Evolutionary conservation across 2,113 vertebrate species (phyloP).

Genomic region (Dasyprocta punctata): DNA sequence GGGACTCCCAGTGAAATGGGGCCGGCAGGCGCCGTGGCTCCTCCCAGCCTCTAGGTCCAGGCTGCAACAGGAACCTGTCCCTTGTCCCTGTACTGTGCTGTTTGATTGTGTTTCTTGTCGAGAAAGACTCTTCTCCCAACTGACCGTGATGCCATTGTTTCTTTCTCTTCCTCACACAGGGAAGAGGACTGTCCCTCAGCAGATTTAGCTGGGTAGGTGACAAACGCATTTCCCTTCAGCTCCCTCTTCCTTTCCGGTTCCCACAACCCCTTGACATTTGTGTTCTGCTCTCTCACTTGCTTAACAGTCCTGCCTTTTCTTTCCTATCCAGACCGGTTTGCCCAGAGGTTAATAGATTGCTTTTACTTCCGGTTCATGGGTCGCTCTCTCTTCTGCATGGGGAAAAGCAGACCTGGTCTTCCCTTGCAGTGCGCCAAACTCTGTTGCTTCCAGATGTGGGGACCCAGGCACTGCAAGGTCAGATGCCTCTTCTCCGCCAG

Average conservation of each 20-base stretch:
- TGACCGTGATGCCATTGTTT: constrained; percentile 82
- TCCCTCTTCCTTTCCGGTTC: constrained; percentile 42
- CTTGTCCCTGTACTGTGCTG: neutral
- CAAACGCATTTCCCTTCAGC: constrained; percentile 35
- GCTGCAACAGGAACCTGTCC: neutral
- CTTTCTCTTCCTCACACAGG: constrained; percentile 92
- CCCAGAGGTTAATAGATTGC: neutral
- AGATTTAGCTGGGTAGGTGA: constrained; percentile 99
- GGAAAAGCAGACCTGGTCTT: neutral
- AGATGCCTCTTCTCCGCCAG: constrained; percentile 47
- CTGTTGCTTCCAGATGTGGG: constrained; percentile 70
- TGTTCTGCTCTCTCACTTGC: constrained; percentile 56
- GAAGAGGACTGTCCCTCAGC: constrained; percentile 93
- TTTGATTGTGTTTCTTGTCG: neutral
- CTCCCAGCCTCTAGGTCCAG: neutral
- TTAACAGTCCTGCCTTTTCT: neutral
- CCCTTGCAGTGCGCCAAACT: constrained; percentile 12
- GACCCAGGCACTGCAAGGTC: constrained; percentile 60
- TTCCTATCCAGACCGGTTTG: constrained; percentile 59
- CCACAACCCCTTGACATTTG: constrained; percentile 32
- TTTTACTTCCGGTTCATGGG: neutral
- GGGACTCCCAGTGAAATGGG: accelerated
- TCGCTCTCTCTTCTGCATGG: constrained; percentile 55
- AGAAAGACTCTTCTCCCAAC: neutral
- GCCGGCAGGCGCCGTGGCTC: accelerated